Evolutionary conservation across 2,888 invertebrate species (phyloP), one percentile per base, ranked within the genome.

Genomic region (Rotaria magnacalcarata): DNA sequence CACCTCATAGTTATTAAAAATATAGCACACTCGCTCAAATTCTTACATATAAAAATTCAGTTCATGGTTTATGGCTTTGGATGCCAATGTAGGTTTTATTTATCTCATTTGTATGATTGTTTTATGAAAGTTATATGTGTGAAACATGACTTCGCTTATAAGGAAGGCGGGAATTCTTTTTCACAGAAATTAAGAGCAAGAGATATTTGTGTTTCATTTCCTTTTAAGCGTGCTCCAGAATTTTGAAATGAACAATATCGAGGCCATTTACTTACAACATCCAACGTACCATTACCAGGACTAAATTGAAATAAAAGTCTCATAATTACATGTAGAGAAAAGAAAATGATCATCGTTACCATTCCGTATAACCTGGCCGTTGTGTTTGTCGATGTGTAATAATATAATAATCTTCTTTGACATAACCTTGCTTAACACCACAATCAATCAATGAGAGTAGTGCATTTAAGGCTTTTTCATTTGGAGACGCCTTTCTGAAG

Each of bases 401-500:
- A 34, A 90, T 60, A 52, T 87, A 87, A 87, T 89, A 90, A 86
- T 88, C 88, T 5, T 85, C n/a, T 34, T 87, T 87, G 11, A 90
- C 88, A 84, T 89, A 60, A 7, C 85, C 88, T 86, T 88, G 74
- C 2, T 87, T 85, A 10, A 89, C 87, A 11, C 89, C 90, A 87
- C 88, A 89, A 58, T 88, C 74, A 47, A 90, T 89, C 84, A 90
- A 87, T 41, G 87, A 87, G 84, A 88, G 86, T 11, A 90, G 87
- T 19, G 89, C 88, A 41, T 88, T 87, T 21, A 90, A 80, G 56
- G 90, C 89, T 0, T 85, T 85, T 16, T 88, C 86, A 56, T 88
- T 89, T 10, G 90, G 90, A 11, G 88, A 85, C 16, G 88, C 87
- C 19, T 87, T 84, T 14, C 87, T 88, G 87, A 88, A 90, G 85